Percentiles rank a stretch among this genome's conserved stretches.
These are phyloP conservation scores for Eueremaeus valkanovi DNA, from an alignment of 2,888 invertebrate species.

Conservation along the genomic window DNA sequence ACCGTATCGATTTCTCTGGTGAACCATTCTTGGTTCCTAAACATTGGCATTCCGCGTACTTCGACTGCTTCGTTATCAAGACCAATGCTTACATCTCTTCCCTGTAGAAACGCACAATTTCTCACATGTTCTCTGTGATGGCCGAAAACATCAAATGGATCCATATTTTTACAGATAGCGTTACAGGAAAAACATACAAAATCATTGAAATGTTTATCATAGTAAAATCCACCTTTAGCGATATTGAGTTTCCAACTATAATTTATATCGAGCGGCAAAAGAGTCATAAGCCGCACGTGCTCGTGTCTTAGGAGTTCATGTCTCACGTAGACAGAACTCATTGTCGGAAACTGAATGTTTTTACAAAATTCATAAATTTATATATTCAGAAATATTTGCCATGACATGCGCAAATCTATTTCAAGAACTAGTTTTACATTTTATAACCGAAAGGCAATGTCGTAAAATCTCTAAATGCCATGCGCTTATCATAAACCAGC, in stretches of 20 bases:
- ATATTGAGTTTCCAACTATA: not conserved
- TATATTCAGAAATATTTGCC: too few species aligned
- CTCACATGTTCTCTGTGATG: not conserved
- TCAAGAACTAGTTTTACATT: not conserved
- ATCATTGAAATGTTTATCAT: not conserved
- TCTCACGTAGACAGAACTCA: not conserved
- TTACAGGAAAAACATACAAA: not conserved
- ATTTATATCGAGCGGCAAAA: not conserved
- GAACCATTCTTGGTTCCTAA: not conserved
- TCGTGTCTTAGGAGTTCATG: not conserved
- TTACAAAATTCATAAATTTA: too few species aligned
- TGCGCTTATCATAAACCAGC: slow-evolving; percentile 7
- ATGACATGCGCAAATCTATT: not conserved
- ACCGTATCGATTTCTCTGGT: too few species aligned
- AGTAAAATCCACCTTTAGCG: not conserved
- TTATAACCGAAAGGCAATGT: slow-evolving; percentile 11
- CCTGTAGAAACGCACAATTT: not conserved
- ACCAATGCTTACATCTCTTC: not conserved
- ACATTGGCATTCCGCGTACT: not conserved
- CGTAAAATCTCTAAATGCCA: not conserved
- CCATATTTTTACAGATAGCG: not conserved
- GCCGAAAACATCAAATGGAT: not conserved
- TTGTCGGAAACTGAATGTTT: too few species aligned
- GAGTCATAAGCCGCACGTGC: not conserved
- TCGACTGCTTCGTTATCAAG: not conserved